A percentile compares a stretch with the other conserved stretches of the same genome.
Conservation (phyloP, 2,113 vertebrate genomes). For the Hemiprocne comata region DNA sequence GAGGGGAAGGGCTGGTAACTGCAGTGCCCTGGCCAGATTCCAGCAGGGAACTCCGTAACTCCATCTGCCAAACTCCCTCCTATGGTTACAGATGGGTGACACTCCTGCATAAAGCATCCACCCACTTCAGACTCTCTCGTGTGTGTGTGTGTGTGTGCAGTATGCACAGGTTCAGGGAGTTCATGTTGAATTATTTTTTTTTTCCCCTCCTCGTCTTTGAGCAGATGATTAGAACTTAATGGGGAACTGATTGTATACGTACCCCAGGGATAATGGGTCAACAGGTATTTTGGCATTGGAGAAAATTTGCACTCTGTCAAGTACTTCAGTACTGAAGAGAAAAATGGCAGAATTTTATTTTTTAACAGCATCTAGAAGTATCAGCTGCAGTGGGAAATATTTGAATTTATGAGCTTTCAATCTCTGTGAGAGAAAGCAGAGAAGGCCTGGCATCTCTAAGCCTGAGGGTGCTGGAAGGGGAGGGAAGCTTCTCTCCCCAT, state of each 20-base stretch:
- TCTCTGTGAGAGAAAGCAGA: neutral
- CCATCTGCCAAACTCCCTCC: neutral
- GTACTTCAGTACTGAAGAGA: neutral
- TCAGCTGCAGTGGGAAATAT: neutral
- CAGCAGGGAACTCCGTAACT: neutral
- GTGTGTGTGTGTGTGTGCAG: too few species aligned
- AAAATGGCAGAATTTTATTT: neutral
- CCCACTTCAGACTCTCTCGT: neutral
- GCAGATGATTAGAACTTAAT: neutral
- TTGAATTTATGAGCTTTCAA: neutral
- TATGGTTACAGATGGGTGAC: neutral
- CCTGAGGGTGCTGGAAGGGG: neutral
- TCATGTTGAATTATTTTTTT: neutral
- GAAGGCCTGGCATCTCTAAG: neutral
- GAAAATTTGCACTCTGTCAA: neutral
- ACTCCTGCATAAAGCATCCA: neutral
- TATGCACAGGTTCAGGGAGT: too few species aligned
- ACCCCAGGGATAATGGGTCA: neutral
- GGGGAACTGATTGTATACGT: fast-evolving
- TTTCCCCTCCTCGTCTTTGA: neutral
- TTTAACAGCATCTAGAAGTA: neutral
- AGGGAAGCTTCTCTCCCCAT: neutral
- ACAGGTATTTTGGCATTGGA: neutral
- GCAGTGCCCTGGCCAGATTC: neutral
- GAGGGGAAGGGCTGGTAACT: neutral